Conservation (phyloP, 2,797 vertebrate species). For the Chaenodraco wilsoni region DNA sequence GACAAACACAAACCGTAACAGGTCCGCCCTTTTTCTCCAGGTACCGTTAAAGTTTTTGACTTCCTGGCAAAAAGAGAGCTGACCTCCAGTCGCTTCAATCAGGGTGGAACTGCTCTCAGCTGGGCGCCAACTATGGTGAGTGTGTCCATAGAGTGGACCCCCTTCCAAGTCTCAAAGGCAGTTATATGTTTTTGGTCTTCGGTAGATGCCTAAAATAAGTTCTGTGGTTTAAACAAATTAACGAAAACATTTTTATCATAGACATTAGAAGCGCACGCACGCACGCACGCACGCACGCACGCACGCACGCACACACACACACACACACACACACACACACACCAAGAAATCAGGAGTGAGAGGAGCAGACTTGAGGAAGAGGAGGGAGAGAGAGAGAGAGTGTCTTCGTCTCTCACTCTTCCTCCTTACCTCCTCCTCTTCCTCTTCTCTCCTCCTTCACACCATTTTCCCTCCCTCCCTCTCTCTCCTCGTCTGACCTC, state of each 20-base stretch:
- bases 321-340: too few relatives aligned
- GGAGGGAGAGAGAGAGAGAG: conserved; percentile 23
- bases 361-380: conserved; percentile 4
- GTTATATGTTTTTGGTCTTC: too few relatives aligned
- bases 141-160: not conserved
- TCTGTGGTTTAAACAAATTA: too few relatives aligned
- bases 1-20: not conserved
- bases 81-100: conserved; percentile 84
- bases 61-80: conserved; percentile 86
- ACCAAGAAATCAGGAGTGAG: conserved; percentile 3
- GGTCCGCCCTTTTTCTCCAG: conserved; percentile 69
- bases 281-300: not conserved
- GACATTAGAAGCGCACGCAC: too few relatives aligned
- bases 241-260: too few relatives aligned
- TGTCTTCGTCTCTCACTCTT: not conserved
- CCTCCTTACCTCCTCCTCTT: not conserved
- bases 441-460: not conserved
- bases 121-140: conserved; percentile 86
- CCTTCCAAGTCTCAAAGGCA: too few relatives aligned
- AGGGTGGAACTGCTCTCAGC: conserved; percentile 89
- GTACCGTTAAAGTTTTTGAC: conserved; percentile 91
- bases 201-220: too few relatives aligned
- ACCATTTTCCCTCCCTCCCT: not conserved
- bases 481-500: conserved; percentile 1
- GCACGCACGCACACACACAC: not conserved